Percentiles rank a stretch among this genome's conserved stretches.
phyloP scores from a whole-genome alignment of 1,140 invertebrate species.

The Copidosoma floridanum region DNA sequence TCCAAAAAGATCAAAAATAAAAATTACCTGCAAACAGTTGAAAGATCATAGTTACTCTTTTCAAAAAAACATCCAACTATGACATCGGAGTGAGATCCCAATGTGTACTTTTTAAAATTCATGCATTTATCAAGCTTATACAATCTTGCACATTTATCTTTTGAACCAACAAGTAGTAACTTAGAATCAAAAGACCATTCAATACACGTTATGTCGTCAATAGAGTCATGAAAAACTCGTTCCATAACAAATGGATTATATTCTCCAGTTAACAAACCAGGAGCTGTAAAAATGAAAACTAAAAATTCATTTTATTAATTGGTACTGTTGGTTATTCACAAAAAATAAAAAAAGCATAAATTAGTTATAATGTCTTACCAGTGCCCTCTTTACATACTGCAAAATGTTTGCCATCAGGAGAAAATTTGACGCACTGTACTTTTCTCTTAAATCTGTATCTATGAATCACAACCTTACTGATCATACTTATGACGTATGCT shows the following conservation, averaged over 20 bases:
- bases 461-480: conserved; percentile 81
- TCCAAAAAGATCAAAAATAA: not conserved
- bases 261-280: conserved; percentile 73
- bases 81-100: conserved; percentile 79
- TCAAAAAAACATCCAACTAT: conserved; percentile 89
- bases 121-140: conserved; percentile 72
- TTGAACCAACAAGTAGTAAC: conserved; percentile 79
- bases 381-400: conserved; percentile 83
- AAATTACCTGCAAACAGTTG: conserved; percentile 68
- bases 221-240: conserved; percentile 74
- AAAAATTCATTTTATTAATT: conserved; percentile 36
- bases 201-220: conserved; percentile 79
- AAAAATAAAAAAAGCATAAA: conserved; percentile 21
- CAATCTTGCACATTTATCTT: conserved; percentile 81
- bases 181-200: conserved; percentile 92
- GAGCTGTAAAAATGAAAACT: conserved; percentile 86
- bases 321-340: conserved; percentile 2
- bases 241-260: conserved; percentile 89
- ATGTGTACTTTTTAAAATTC: conserved; percentile 71
- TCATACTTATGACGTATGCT: conserved; percentile 82
- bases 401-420: conserved; percentile 91
- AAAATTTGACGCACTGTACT: conserved; percentile 81
- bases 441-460: conserved; percentile 78
- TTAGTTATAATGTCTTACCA: conserved; percentile 56
- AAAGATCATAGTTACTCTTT: conserved; percentile 76